A percentile compares a stretch with the other conserved stretches of the same genome.
Evolutionary conservation across 2,797 vertebrate species (phyloP).

Genomic region (Tragopan temminckii): DNA sequence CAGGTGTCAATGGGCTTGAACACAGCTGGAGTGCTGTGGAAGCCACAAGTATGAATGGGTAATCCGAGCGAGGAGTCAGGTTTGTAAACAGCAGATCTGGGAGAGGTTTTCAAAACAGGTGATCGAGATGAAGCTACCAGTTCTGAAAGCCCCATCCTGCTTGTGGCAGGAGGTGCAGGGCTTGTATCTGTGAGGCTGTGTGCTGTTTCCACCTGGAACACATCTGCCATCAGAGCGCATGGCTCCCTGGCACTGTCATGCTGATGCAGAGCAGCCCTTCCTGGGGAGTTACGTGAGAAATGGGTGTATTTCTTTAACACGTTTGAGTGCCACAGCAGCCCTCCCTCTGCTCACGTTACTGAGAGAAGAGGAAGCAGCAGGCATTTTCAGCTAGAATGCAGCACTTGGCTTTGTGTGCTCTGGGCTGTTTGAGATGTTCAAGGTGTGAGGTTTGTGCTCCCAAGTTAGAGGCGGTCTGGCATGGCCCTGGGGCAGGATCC

Average conservation of each 20-base stretch:
- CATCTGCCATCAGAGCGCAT: accelerated
- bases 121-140: neutral
- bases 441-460: neutral
- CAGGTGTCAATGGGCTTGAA: accelerated
- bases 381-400: neutral
- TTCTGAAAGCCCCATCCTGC: neutral
- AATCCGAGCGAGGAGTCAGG: neutral
- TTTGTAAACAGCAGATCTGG: neutral
- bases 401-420: neutral
- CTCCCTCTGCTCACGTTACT: neutral
- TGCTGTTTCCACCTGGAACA: accelerated
- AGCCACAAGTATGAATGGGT: neutral
- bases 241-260: neutral
- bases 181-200: neutral
- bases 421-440: neutral
- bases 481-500: neutral
- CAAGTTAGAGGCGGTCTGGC: neutral
- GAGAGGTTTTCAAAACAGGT: neutral
- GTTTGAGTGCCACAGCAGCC: neutral
- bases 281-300: neutral
- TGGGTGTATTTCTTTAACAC: neutral
- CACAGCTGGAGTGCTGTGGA: neutral
- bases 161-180: accelerated
- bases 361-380: neutral
- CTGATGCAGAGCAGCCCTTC: neutral